Base-by-base conservation (phyloP, 2,797 vertebrate species). In the Hipposideros larvatus region DNA sequence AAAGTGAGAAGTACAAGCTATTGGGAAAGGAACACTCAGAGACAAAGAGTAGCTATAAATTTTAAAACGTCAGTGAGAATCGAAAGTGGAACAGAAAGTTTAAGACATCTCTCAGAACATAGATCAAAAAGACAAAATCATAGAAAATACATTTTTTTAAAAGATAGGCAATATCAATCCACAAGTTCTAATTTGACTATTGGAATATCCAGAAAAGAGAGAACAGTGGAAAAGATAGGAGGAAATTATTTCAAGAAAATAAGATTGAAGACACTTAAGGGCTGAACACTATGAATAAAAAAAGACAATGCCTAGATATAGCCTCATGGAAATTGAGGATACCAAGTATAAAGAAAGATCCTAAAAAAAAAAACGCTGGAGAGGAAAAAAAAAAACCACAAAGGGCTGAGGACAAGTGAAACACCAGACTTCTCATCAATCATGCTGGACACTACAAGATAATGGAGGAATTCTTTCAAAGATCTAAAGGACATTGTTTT, bases 61-160 rank as follows among this genome's bases (percentile, higher is more conserved):
- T 61, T 83, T 80, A 51, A 6, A 68, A 70, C 87, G 26, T 53
- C 41, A 48, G 63, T 0, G 0, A 59, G 59, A 91, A 61, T 92
- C 61, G 43, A 59, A 86, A 85, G 21, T 73, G 31, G 37, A 48
- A 82, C 26, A 61, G 61, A 61, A 96, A 13, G 4, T 75, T 84
- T 91, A 85, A 87, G 79, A 93, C 90, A 59, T 68, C n/a, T 87
- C 63, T 34, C 41, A 88, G 63, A 87, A 71, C 16, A 43, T 10
- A 68, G 48, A n/a, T 83, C n/a, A 24, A 31, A 91, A 88, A 85
- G 78, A 74, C 37, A 86, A 86, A 73, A 70, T 48, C 55, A 65
- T 19, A 70, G 18, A 73, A 91, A 73, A 48, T 63, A 48, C 46
- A 10, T 41, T 43, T 91, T 78, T 92, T 92, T 18, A 5, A 46